Evolutionary conservation across 2,113 vertebrate species (phyloP).

Genomic region (Hemibates koningsi): DNA sequence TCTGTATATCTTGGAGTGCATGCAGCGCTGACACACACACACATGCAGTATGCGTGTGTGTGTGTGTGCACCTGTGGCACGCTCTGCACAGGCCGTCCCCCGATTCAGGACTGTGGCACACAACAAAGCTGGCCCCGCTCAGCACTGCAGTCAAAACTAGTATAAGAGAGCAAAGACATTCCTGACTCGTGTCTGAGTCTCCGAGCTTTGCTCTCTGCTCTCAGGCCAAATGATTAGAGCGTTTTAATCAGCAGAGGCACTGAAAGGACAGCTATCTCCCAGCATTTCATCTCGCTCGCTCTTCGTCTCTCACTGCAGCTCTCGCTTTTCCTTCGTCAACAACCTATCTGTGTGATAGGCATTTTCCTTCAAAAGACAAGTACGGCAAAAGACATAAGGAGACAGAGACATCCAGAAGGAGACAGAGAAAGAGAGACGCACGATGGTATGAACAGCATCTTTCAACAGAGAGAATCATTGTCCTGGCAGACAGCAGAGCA

Average conservation of each 20-base stretch:
- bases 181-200: constrained; percentile 30
- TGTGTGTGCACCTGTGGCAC: constrained; percentile 39
- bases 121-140: constrained; percentile 30
- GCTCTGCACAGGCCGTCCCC: not conserved
- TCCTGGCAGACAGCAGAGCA: constrained; percentile 35
- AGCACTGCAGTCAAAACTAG: constrained; percentile 38
- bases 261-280: constrained; percentile 69
- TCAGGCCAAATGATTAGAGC: constrained; percentile 67
- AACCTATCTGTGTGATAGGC: constrained; percentile 52
- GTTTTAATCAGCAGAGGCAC: constrained; percentile 67
- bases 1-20: not conserved
- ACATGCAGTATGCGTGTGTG: not conserved
- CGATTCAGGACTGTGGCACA: not conserved
- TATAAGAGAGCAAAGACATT: constrained; percentile 66
- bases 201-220: constrained; percentile 57
- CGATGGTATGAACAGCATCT: constrained; percentile 51
- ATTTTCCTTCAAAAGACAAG: constrained; percentile 49
- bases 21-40: constrained; percentile 9
- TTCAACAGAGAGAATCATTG: constrained; percentile 72
- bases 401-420: constrained; percentile 36
- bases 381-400: constrained; percentile 19
- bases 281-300: constrained; percentile 68
- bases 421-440: constrained; percentile 22
- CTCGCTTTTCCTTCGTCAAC: constrained; percentile 47
- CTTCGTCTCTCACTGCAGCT: constrained; percentile 37